Evolutionary conservation across 1,140 invertebrate species (phyloP).

Genomic region (Hesperophylax magnus): DNA sequence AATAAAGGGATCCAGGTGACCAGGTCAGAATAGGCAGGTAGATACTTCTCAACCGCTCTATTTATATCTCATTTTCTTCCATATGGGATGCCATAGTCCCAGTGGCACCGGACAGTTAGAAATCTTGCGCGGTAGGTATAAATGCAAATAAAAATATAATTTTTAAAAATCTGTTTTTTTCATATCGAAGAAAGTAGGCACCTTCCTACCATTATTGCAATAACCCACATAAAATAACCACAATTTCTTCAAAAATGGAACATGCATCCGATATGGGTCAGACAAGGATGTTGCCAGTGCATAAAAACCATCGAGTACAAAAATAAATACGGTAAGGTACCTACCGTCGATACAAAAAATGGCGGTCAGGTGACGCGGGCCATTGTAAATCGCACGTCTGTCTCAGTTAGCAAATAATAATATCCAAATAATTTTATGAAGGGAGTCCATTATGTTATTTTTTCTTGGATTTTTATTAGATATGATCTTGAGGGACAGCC

Average conservation of each 20-base stretch:
- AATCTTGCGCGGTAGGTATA: too few species aligned
- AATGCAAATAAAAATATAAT: too few species aligned
- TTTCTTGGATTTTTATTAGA: conserved; percentile 30
- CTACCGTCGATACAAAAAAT: conserved; percentile 12
- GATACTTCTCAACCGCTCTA: too few species aligned
- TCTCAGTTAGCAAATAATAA: conserved; percentile 38
- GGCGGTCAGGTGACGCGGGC: conserved; percentile 28
- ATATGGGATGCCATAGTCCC: too few species aligned
- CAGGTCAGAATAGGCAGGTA: too few species aligned
- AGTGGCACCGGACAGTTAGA: too few species aligned
- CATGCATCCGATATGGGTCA: conserved; percentile 39
- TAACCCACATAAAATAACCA: too few species aligned
- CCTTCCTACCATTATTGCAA: too few species aligned
- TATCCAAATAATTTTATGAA: conserved; percentile 34
- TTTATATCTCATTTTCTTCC: too few species aligned
- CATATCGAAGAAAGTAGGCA: too few species aligned
- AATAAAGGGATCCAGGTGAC: too few species aligned
- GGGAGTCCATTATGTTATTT: conserved; percentile 6
- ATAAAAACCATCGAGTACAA: conserved; percentile 30
- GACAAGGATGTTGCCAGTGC: conserved; percentile 42
- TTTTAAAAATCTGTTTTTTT: too few species aligned
- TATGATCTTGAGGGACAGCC: conserved; percentile 25
- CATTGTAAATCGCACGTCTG: conserved; percentile 22
- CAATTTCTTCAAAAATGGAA: not conserved
- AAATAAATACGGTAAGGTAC: conserved; percentile 26